A percentile compares a stretch with the other conserved stretches of the same genome.
These are phyloP conservation scores for Heptranchias perlo DNA, from an alignment of 2,113 vertebrate genomes.

Conservation along the genomic window DNA sequence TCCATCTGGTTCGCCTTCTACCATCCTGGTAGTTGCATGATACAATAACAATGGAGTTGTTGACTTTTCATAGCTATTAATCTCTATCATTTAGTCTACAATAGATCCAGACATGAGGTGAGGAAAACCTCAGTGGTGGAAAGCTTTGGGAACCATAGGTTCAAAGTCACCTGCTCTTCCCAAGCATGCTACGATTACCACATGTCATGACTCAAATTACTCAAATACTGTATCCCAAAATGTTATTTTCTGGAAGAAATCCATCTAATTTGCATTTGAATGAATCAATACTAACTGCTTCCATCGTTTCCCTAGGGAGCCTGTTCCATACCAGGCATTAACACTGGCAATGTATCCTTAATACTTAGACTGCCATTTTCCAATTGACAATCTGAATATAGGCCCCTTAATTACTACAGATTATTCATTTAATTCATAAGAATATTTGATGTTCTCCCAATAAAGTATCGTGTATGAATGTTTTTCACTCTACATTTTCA, in stretches of 20 bases:
- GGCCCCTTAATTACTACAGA: neutral
- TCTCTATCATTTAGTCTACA: neutral
- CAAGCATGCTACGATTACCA: neutral
- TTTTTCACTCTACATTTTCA: neutral
- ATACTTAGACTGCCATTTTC: neutral
- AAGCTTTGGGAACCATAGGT: neutral
- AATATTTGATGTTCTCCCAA: neutral
- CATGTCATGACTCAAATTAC: neutral
- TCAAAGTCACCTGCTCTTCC: neutral
- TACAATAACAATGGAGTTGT: neutral
- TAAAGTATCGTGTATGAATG: neutral
- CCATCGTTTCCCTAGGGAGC: neutral
- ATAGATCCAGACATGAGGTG: too few species aligned
- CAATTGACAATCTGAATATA: neutral
- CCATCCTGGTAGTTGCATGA: neutral
- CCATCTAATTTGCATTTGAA: neutral
- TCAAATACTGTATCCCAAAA: neutral
- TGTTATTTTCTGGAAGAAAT: neutral
- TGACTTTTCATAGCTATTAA: neutral
- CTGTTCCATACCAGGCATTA: neutral
- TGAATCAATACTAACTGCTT: neutral
- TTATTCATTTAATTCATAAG: neutral
- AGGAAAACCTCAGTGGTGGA: neutral
- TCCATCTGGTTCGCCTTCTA: neutral
- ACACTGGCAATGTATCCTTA: neutral